Conservation (phyloP, 2,113 vertebrate genomes). For the Hydrolagus affinis region DNA sequence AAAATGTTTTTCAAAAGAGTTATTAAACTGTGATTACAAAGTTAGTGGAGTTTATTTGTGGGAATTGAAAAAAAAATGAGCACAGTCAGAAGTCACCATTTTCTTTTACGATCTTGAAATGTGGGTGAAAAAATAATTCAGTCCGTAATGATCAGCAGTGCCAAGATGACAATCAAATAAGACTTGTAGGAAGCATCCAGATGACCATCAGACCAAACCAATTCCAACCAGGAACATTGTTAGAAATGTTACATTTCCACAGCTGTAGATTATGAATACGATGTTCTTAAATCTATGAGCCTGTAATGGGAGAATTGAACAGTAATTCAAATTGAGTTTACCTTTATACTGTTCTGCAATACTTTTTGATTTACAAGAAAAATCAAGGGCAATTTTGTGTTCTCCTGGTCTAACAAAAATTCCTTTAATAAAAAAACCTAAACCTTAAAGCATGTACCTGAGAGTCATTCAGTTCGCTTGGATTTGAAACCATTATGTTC, state of each 20-base stretch:
- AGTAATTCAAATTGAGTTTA: conserved; percentile 2
- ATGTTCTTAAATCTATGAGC: conserved; percentile 59
- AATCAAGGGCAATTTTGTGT: not conserved
- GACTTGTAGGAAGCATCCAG: not conserved
- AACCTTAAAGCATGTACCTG: conserved; percentile 44
- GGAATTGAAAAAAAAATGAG: not conserved
- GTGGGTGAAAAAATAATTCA: not conserved
- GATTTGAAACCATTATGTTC: conserved; percentile 59
- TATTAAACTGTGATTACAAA: not conserved
- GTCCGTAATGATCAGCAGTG: not conserved
- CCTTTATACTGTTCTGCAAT: not conserved
- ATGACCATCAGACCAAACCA: conserved; percentile 49
- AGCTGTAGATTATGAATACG: conserved; percentile 60
- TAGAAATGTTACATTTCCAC: conserved; percentile 66
- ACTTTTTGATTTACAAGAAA: not conserved
- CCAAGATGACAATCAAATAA: not conserved
- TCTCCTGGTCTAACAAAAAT: not conserved
- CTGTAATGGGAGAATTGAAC: conserved; percentile 48
- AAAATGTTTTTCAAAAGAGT: not conserved
- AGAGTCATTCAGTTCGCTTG: conserved; percentile 45
- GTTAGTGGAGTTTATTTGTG: not conserved
- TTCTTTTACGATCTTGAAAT: not conserved
- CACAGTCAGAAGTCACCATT: not conserved
- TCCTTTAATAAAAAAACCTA: not conserved
- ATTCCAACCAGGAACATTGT: conserved; percentile 58